A percentile compares a stretch with the other conserved stretches of the same genome.
phyloP scores from a whole-genome alignment of 1,140 invertebrate genomes.

The Hesperophylax magnus region DNA sequence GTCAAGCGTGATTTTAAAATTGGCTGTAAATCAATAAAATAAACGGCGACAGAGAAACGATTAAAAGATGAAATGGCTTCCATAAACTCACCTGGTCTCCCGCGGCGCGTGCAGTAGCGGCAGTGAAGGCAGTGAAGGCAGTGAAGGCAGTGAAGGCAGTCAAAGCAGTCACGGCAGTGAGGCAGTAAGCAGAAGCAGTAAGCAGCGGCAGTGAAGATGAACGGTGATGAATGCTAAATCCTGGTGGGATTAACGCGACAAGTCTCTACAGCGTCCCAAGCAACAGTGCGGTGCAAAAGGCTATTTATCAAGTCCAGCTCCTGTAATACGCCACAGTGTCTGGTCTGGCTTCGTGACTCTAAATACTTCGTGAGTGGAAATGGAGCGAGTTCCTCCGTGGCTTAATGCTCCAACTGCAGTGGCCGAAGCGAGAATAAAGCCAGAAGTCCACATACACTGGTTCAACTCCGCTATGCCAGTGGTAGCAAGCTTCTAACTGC shows the following conservation, averaged over 20 bases:
- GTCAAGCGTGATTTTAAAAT: neutral
- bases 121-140: constrained; percentile 46
- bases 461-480: constrained; percentile 57
- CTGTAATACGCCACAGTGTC: constrained; percentile 38
- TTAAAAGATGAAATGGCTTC: constrained; percentile 15
- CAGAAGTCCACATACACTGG: constrained; percentile 64
- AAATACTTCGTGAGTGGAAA: constrained; percentile 55
- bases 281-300: constrained; percentile 34
- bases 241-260: constrained; percentile 21
- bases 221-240: constrained; percentile 69
- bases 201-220: constrained; percentile 53
- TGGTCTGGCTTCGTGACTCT: constrained; percentile 30
- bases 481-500: constrained; percentile 69
- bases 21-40: constrained; percentile 16
- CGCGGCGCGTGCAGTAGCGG: constrained; percentile 60
- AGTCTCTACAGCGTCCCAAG: constrained; percentile 1
- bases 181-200: too few species aligned
- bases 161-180: too few species aligned
- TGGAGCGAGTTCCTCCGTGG: constrained; percentile 67
- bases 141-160: too few species aligned
- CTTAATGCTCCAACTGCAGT: constrained; percentile 66
- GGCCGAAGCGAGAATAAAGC: constrained; percentile 72
- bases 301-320: constrained; percentile 42
- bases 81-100: constrained; percentile 34
- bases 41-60: constrained; percentile 17